Base-by-base conservation (phyloP, 2,888 invertebrate species). In the Trissonchulus latispiculum region DNA sequence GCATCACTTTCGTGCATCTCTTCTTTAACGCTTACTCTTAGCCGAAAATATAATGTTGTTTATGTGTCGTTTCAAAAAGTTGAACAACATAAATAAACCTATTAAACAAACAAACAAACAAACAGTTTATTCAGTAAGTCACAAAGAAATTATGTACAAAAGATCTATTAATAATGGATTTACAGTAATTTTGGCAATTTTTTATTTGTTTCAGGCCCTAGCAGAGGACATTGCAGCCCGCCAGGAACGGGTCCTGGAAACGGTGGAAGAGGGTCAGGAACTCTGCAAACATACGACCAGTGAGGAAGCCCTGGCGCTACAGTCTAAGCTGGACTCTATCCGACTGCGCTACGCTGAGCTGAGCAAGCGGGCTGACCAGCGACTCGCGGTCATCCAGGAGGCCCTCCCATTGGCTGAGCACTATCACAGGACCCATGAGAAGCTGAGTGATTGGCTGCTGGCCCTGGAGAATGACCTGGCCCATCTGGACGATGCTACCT, bases 351-450 rank as follows among this genome's bases (percentile, higher is more conserved):
- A 61, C 35, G 31, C 61, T 2, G 74, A 78, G 23, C 92, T 0
- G 92, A 93, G 80, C 85, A 77, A 70, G 84, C 93, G 67, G 89
- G 91, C 81, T 88, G 90, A 75, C 91, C 93, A 0, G 90, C 93
- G 79, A 91, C 76, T 81, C 62, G 79, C 76, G 3, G 75, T 77
- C 75, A 80, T 85, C 78, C 83, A 85, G 74, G 83, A 93, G 81
- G 93, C 95, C 0, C 84, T 99, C 78, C 96, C 97, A 1, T 84
- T 97, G 70, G 94, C 95, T 0, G 92, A 95, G 80, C 92, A 93
- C 82, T 91, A 97, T 87, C 92, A 94, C 82, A 91, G 91, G 77
- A 90, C 91, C 70, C 95, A 96, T 84, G 90, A 89, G 79, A 88
- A 88, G 83, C 86, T 97, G 23, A 89, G 92, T 71, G 92, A 94